phyloP scores from a whole-genome alignment of 2,888 invertebrate species.

The Tenthredo mesomela region DNA sequence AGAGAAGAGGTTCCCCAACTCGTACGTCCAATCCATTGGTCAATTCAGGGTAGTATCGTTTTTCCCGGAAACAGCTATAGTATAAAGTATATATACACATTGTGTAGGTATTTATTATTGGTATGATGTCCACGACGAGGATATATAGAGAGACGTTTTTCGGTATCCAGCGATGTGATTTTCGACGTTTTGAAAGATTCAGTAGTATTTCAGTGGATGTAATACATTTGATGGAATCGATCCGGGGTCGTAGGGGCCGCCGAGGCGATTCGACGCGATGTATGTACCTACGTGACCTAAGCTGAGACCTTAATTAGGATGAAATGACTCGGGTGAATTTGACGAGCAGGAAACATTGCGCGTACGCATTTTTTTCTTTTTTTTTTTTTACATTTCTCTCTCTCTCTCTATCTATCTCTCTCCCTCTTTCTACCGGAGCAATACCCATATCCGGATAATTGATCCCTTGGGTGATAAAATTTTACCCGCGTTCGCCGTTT shows the following conservation, averaged over 20 bases:
- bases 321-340: slow-evolving; percentile 30
- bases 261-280: background rate
- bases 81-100: background rate
- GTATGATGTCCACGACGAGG: background rate
- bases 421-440: background rate
- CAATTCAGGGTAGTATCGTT: background rate
- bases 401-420: background rate
- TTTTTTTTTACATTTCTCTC: background rate
- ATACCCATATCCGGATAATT: background rate
- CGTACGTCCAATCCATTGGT: slow-evolving; percentile 17
- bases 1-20: background rate
- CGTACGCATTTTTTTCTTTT: slow-evolving; percentile 15
- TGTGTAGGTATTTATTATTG: slow-evolving; percentile 7
- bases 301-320: slow-evolving; percentile 31
- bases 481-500: slow-evolving; percentile 15
- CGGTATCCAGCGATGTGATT: background rate
- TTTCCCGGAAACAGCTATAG: background rate
- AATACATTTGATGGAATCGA: background rate
- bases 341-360: slow-evolving; percentile 23
- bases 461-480: slow-evolving; percentile 24
- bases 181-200: slow-evolving; percentile 11
- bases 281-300: background rate
- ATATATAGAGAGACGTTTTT: background rate
- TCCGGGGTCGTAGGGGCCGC: background rate
- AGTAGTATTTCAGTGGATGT: background rate